Conservation (phyloP, 2,797 vertebrate genomes). For the Coreius guichenoti region DNA sequence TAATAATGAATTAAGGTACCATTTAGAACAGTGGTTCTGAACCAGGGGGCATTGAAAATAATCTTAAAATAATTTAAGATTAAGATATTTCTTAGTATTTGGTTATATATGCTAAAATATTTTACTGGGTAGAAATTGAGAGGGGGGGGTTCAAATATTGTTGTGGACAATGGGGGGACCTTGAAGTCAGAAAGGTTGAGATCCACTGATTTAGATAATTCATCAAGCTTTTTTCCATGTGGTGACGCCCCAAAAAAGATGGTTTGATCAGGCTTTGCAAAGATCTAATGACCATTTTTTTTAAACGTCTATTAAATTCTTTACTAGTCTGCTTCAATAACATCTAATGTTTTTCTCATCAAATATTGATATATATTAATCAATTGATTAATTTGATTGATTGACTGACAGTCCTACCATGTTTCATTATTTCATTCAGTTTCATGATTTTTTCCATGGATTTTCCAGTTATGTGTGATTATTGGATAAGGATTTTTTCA, state of each 20-base stretch:
- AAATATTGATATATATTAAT: background rate
- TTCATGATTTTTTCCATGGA: background rate
- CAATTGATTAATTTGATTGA: background rate
- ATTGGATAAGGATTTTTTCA: background rate
- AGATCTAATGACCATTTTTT: background rate
- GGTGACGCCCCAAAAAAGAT: background rate
- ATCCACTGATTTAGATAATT: background rate
- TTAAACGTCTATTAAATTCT: background rate
- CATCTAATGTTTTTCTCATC: background rate
- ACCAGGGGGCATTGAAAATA: too few species aligned
- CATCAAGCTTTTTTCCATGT: background rate
- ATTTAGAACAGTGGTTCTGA: background rate
- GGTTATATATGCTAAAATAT: background rate
- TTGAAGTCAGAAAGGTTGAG: background rate
- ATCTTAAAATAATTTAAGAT: too few species aligned
- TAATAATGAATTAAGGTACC: background rate
- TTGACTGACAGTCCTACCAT: background rate
- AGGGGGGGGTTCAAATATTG: too few species aligned
- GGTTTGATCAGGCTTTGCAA: background rate
- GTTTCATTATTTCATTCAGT: background rate
- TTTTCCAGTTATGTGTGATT: background rate
- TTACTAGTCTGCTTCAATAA: background rate
- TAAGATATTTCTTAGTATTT: too few species aligned
- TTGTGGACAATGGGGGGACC: too few species aligned
- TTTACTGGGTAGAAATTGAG: background rate